Conservation (phyloP, 2,113 vertebrate species). For the Bombycilla garrulus region DNA sequence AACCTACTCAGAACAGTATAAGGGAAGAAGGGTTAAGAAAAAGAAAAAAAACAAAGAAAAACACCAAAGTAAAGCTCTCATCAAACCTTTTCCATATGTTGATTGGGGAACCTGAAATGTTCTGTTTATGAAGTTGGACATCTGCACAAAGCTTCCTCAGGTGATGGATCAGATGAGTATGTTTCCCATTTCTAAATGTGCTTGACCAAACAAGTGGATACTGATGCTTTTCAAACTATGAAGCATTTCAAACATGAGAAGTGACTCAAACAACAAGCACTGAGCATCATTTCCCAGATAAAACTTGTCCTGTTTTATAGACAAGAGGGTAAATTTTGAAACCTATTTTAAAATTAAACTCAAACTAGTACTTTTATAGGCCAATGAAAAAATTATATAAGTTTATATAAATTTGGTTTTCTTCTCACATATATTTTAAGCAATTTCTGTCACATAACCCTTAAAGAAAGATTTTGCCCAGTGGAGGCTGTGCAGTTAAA, state of each 20-base stretch:
- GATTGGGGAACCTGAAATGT: not conserved
- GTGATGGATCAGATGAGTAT: no score
- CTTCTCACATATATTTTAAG: not conserved
- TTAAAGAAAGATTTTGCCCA: not conserved
- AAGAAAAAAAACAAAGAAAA: accelerated
- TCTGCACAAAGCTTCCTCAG: not conserved
- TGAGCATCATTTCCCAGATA: not conserved
- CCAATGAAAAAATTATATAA: not conserved
- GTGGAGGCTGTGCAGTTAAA: not conserved
- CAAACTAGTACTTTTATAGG: not conserved
- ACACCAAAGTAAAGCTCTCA: not conserved
- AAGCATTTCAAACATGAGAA: not conserved
- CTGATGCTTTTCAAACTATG: not conserved
- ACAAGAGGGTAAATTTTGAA: not conserved
- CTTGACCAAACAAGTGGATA: not conserved
- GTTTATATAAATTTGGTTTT: not conserved
- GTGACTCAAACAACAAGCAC: not conserved
- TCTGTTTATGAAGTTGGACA: not conserved
- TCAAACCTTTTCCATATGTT: not conserved
- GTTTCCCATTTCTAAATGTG: not conserved
- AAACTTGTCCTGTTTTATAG: not conserved
- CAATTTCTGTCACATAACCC: not conserved
- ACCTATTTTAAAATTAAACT: not conserved
- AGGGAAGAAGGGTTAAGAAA: not conserved
- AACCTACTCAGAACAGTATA: not conserved